A percentile compares a stretch with the other conserved stretches of the same genome.
Evolutionary conservation across 1,140 invertebrate genomes (phyloP).

Genomic region (Geopemphigus sp.): DNA sequence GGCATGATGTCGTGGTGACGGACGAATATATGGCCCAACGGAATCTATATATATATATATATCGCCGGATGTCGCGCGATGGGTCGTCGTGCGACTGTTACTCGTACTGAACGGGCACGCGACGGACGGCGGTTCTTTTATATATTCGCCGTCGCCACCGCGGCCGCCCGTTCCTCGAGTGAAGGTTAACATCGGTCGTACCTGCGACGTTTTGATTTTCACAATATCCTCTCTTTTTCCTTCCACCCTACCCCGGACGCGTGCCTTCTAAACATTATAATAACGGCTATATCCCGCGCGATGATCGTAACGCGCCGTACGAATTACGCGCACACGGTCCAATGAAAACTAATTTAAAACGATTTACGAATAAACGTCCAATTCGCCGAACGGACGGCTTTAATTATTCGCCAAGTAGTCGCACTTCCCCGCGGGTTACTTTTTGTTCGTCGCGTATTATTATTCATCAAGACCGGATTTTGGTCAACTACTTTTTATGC

Average conservation of each 20-base stretch:
- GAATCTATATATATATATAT: no score
- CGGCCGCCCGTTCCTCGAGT: neutral
- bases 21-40: no score
- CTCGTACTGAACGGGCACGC: constrained; percentile 1
- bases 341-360: constrained; percentile 13
- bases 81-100: neutral
- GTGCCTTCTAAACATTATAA: no score
- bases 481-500: no score
- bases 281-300: no score
- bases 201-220: constrained; percentile 14
- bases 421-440: no score
- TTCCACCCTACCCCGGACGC: no score
- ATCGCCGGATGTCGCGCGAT: no score
- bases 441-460: neutral
- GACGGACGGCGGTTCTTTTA: constrained; percentile 9
- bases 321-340: no score
- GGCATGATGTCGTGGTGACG: neutral
- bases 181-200: constrained; percentile 26
- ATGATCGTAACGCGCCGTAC: no score
- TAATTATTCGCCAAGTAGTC: neutral
- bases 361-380: no score
- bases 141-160: neutral
- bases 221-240: neutral
- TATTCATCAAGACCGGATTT: neutral
- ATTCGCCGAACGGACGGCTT: neutral